These are phyloP conservation scores for Sebastes iracundus DNA, from an alignment of 2,797 vertebrate species.

Conservation along the genomic window DNA sequence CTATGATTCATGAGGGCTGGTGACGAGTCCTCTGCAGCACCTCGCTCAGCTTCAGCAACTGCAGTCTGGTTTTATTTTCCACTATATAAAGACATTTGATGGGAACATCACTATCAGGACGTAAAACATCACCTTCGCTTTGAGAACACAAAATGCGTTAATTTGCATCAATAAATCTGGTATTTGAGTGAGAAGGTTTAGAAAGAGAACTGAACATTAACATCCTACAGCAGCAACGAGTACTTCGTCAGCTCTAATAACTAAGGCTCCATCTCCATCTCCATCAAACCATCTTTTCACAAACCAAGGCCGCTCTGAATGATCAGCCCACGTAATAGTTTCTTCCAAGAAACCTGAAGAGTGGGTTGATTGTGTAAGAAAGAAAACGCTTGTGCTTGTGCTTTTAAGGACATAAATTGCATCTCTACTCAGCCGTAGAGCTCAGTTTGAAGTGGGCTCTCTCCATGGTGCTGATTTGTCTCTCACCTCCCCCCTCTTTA, in stretches of 20 bases:
- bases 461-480: constrained; percentile 74
- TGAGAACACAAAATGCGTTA: fast-evolving
- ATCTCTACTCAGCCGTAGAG: not conserved
- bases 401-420: not conserved
- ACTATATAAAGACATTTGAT: not conserved
- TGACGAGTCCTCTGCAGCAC: constrained; percentile 34
- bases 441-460: constrained; percentile 25
- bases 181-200: not conserved
- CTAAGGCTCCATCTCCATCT: not conserved
- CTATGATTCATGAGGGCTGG: constrained; percentile 46
- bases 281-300: constrained; percentile 19
- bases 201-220: not conserved
- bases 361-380: constrained; percentile 19
- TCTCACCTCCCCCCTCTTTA: not conserved
- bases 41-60: not conserved
- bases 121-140: not conserved
- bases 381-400: not conserved
- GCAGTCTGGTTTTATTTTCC: not conserved
- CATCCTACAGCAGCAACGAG: not conserved
- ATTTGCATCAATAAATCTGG: not conserved
- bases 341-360: constrained; percentile 8
- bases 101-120: not conserved
- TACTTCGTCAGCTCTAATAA: not conserved
- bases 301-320: constrained; percentile 49
- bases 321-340: constrained; percentile 5